Base-by-base conservation (phyloP, 2,888 invertebrate species). In the Noctua janthina region DNA sequence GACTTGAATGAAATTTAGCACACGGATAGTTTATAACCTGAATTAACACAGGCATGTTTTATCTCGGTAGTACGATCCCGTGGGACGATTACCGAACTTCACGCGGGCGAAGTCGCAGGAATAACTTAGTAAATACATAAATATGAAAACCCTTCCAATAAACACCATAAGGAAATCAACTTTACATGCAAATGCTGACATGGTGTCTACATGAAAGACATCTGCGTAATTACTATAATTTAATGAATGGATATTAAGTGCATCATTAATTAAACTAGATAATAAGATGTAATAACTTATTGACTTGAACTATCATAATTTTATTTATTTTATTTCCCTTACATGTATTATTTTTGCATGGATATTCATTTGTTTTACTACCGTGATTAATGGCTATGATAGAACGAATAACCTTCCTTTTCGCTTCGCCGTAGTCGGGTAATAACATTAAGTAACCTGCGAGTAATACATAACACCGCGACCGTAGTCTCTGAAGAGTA, bases 101-200 rank as follows among this genome's bases (percentile, higher is more conserved):
- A 56, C n/a, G n/a, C 11, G 5, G 4, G n/a, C 13, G 13, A 13
- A n/a, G n/a, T 59, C n/a, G n/a, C 23, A 23, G 56, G 23, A 4
- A 11, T n/a, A n/a, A 15, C 5, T 29, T 62, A 62, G 5, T 62
- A 13, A 62, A n/a, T 1, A 29, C 15, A 39, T 43, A 23, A 20
- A 67, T 23, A 43, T 43, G 13, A 11, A 67, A 67, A 23, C 67
- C 20, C 13, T 59, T 20, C 54, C 49, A 49, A 11, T 56, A 46
- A 51, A 80, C 35, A 15, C n/a, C 8, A 81, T 46, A 68, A 71
- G 86, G 72, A 81, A 85, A 81, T 62, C n/a, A 29, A 8, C 11
- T 59, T 46, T 10, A 17, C n/a, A 71, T 62, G 20, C 15, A 71
- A 82, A 85, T 59, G 17, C 29, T n/a, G 39, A 39, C 7, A n/a